Evolutionary conservation across 2,113 vertebrate species (phyloP).

Genomic region (Aldabrachelys gigantea): DNA sequence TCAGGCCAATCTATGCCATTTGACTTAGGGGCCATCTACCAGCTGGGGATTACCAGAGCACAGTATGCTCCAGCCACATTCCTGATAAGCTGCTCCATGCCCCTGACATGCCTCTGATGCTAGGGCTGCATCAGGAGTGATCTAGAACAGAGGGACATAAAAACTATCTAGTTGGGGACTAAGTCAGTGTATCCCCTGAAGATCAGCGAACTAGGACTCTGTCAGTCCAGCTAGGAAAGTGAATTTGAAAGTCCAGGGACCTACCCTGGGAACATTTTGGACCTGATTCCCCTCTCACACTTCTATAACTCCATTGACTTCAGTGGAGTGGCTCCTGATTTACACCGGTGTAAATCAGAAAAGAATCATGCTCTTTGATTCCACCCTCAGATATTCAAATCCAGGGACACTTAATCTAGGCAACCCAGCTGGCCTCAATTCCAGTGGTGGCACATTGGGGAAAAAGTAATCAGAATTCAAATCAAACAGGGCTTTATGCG

Average conservation of each 20-base stretch:
- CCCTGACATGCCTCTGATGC: background rate
- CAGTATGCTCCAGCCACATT: background rate
- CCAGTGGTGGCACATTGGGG: background rate
- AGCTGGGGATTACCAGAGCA: background rate
- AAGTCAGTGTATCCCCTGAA: background rate
- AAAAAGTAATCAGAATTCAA: background rate
- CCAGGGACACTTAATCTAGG: background rate
- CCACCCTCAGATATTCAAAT: background rate
- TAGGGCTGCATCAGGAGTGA: background rate
- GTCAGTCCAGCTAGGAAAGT: background rate
- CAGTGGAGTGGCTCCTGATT: background rate
- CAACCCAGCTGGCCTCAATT: background rate
- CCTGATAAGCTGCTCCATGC: rapidly evolving
- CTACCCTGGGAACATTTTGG: background rate
- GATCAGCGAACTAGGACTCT: background rate
- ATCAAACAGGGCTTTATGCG: background rate
- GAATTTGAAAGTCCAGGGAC: background rate
- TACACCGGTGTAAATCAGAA: background rate
- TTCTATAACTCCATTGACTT: background rate
- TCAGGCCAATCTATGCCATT: background rate
- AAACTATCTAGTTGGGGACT: background rate
- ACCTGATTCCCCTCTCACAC: background rate
- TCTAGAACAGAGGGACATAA: background rate
- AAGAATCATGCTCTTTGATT: background rate
- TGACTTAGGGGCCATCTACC: background rate